A percentile compares a stretch with the other conserved stretches of the same genome.
These are phyloP conservation scores for Melangyna quadrimaculata DNA, from an alignment of 2,888 invertebrate genomes.

Conservation along the genomic window DNA sequence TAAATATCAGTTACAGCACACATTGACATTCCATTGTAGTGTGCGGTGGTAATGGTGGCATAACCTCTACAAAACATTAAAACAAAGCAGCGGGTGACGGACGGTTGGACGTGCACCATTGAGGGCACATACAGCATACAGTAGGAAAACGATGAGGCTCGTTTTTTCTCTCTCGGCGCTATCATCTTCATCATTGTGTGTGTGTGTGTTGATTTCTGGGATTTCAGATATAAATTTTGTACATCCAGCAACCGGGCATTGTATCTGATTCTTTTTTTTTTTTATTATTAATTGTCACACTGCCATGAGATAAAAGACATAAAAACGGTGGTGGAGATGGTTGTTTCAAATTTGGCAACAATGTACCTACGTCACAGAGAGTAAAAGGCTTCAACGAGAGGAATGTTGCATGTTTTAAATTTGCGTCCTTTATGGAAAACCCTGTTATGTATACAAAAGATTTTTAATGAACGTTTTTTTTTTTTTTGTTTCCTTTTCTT, in stretches of 20 bases:
- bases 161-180: not conserved
- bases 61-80: constrained; percentile 33
- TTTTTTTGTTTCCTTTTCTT: not conserved
- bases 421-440: not conserved
- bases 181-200: not conserved
- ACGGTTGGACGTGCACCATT: not conserved
- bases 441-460: not conserved
- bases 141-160: not conserved
- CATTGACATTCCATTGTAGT: constrained; percentile 49
- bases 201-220: not conserved
- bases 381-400: not conserved
- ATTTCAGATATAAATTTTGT: not conserved
- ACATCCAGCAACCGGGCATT: constrained; percentile 51
- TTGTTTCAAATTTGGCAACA: constrained; percentile 49
- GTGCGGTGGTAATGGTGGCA: not conserved
- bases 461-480: not conserved
- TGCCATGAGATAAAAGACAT: constrained; percentile 13
- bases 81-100: constrained; percentile 8
- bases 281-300: constrained; percentile 50
- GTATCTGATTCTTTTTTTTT: constrained; percentile 22
- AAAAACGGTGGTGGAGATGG: constrained; percentile 6
- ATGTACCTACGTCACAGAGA: constrained; percentile 12
- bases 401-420: not conserved
- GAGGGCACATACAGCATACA: too few species aligned
- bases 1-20: constrained; percentile 55